phyloP scores from a whole-genome alignment of 2,797 vertebrate species.

The Coranthus polyacanthus region DNA sequence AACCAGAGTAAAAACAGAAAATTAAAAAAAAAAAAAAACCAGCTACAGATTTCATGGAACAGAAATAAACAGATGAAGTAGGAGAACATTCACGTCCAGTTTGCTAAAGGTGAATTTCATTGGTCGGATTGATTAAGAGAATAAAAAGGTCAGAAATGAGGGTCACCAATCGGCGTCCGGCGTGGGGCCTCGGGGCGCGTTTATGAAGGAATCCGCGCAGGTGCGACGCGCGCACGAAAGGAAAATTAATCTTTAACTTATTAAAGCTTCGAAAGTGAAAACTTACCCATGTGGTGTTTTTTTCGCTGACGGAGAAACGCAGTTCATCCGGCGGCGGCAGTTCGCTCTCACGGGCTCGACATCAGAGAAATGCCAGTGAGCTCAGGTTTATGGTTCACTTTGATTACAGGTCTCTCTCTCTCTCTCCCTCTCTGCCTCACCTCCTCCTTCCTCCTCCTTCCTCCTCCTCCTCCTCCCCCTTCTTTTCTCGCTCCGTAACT shows the following conservation, averaged over 20 bases:
- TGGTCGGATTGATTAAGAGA: too few relatives aligned
- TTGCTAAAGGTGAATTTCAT: too few relatives aligned
- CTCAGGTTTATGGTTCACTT: slow-evolving; percentile 43
- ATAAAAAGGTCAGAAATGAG: too few relatives aligned
- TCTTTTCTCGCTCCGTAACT: background rate
- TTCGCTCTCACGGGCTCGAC: slow-evolving; percentile 11
- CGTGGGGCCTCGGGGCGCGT: too few relatives aligned
- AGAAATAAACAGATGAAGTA: too few relatives aligned
- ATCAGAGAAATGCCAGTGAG: slow-evolving; percentile 29
- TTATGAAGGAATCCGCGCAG: background rate
- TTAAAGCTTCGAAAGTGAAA: background rate
- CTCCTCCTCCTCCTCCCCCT: background rate
- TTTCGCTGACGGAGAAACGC: slow-evolving; percentile 3
- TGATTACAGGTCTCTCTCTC: slow-evolving; percentile 16
- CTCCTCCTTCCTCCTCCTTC: background rate
- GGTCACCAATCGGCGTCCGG: too few relatives aligned
- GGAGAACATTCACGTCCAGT: too few relatives aligned
- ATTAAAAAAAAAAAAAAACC: too few relatives aligned
- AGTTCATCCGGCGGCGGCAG: slow-evolving; percentile 2
- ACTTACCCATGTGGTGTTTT: slow-evolving; percentile 50
- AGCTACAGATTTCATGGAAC: too few relatives aligned
- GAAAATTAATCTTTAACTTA: background rate
- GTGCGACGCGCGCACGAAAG: background rate
- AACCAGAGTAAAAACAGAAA: too few relatives aligned
- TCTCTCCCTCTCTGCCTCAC: slow-evolving; percentile 12